These are phyloP conservation scores for Limnephilus auricula DNA, from an alignment of 2,888 invertebrate genomes.

Conservation along the genomic window DNA sequence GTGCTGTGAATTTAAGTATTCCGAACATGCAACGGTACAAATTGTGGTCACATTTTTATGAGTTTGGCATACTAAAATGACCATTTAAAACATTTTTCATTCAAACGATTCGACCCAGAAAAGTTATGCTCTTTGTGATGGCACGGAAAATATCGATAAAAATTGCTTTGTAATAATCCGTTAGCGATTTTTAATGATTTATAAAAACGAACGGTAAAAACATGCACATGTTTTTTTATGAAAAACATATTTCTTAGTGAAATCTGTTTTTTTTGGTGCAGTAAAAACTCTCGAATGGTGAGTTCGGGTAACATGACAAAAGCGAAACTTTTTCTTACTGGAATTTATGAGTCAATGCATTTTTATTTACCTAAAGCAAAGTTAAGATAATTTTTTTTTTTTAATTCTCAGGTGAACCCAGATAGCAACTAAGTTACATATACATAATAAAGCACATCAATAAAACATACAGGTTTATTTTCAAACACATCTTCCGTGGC, in stretches of 20 bases:
- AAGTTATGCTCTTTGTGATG: constrained; percentile 9
- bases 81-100: constrained; percentile 2
- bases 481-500: too few relatives aligned
- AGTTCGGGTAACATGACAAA: too few relatives aligned
- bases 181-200: neutral
- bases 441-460: too few relatives aligned
- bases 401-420: too few relatives aligned
- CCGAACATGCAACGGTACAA: neutral
- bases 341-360: too few relatives aligned
- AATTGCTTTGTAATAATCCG: neutral
- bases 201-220: neutral
- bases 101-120: neutral
- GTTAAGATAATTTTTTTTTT: too few relatives aligned
- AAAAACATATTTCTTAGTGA: neutral
- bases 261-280: too few relatives aligned
- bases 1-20: neutral
- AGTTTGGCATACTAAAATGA: neutral
- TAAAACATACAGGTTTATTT: too few relatives aligned
- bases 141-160: constrained; percentile 8
- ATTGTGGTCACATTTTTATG: neutral
- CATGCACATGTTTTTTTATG: neutral
- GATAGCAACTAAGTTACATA: too few relatives aligned
- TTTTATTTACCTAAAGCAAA: too few relatives aligned
- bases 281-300: too few relatives aligned
- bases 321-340: too few relatives aligned